Evolutionary conservation across 1,140 invertebrate genomes (phyloP).

Genomic region (Euwallacea fornicatus): DNA sequence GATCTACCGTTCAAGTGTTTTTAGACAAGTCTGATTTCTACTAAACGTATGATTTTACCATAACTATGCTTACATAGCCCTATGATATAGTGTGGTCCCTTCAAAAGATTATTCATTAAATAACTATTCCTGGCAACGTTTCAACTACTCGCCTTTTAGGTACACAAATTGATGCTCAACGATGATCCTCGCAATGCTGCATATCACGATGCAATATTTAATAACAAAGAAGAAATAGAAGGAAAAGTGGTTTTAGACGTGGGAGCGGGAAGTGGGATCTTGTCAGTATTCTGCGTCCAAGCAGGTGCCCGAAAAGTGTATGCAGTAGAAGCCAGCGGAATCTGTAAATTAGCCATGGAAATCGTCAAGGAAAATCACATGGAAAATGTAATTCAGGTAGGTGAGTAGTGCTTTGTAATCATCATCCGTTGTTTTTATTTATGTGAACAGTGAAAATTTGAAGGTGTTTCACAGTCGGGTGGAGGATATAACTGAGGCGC

Average conservation of each 20-base stretch:
- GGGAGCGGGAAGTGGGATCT: slow-evolving; percentile 94
- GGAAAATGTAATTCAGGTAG: slow-evolving; percentile 60
- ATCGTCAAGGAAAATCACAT: slow-evolving; percentile 75
- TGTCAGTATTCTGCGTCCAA: slow-evolving; percentile 94
- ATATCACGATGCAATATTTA: slow-evolving; percentile 81
- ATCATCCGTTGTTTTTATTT: slow-evolving; percentile 18
- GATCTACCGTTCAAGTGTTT: no score
- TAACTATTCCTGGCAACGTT: no score
- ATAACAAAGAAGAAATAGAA: slow-evolving; percentile 66
- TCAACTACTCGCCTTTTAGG: slow-evolving; percentile 53
- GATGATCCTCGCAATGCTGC: slow-evolving; percentile 80
- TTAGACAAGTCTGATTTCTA: no score
- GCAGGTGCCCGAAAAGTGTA: slow-evolving; percentile 92
- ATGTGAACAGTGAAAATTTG: slow-evolving; percentile 17
- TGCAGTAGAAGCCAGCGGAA: slow-evolving; percentile 89
- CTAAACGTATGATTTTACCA: no score
- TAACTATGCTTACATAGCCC: no score
- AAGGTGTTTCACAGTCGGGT: slow-evolving; percentile 72
- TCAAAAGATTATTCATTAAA: no score
- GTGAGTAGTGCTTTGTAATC: slow-evolving; percentile 33
- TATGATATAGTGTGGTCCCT: no score
- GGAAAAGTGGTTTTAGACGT: slow-evolving; percentile 90
- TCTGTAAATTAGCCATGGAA: slow-evolving; percentile 84
- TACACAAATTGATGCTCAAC: slow-evolving; percentile 76
- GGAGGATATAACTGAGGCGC: slow-evolving; percentile 65